Conservation (phyloP, 2,888 invertebrate species). For the Neria commutata region DNA sequence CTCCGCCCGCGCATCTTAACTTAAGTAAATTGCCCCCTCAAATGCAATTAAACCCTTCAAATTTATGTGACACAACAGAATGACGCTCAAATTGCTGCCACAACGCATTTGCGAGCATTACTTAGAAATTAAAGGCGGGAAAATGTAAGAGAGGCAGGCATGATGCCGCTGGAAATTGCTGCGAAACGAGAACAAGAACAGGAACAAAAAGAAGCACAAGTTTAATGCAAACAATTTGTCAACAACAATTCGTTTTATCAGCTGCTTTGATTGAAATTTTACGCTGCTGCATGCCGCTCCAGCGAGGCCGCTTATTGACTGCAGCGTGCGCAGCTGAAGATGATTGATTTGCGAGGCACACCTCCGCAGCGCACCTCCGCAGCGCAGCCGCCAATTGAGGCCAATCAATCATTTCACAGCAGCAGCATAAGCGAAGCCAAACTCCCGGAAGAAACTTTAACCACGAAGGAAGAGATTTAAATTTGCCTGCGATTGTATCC, state of each 20-base stretch:
- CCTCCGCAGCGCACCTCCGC: background rate
- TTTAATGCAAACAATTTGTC: constrained; percentile 45
- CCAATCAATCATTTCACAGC: background rate
- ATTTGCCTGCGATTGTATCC: background rate
- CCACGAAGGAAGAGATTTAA: background rate
- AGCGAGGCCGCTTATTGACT: background rate
- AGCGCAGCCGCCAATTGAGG: background rate
- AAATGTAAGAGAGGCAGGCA: too few species aligned
- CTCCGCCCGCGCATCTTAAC: too few species aligned
- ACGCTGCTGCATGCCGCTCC: constrained; percentile 26
- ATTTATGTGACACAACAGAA: too few species aligned
- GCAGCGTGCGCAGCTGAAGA: constrained; percentile 41
- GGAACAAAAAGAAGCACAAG: too few species aligned
- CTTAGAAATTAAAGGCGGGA: too few species aligned
- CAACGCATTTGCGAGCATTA: too few species aligned
- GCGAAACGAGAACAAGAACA: too few species aligned
- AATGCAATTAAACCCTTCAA: too few species aligned
- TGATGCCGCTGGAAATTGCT: too few species aligned
- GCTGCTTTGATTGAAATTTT: constrained; percentile 44
- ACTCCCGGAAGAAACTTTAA: too few species aligned
- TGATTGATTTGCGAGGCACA: constrained; percentile 41
- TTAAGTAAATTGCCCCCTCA: too few species aligned
- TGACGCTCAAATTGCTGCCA: too few species aligned
- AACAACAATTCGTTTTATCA: constrained; percentile 44
- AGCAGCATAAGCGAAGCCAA: background rate